phyloP scores from a whole-genome alignment of 2,113 vertebrate genomes.

The Chrysochloris asiatica region DNA sequence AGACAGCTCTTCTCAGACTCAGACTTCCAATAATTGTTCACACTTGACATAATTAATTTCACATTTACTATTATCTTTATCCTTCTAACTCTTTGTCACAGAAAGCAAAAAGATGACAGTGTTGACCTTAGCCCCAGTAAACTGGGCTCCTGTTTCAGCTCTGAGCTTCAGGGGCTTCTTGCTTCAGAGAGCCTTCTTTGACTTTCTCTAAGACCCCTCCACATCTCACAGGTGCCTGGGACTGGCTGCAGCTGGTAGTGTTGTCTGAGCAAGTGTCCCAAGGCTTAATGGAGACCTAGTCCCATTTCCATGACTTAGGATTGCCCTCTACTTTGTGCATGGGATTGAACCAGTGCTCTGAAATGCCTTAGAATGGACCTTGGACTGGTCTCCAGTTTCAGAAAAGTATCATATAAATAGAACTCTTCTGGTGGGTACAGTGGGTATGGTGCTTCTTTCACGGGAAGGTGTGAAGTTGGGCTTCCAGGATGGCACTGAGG shows the following conservation, averaged over 20 bases:
- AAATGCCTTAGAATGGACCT: not conserved
- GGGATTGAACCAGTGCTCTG: accelerated
- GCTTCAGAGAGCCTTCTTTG: not conserved
- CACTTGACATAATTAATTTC: not conserved
- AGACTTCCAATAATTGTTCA: not conserved
- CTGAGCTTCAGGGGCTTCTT: not conserved
- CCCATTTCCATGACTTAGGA: not conserved
- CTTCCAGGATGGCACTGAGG: not conserved
- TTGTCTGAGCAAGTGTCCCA: not conserved
- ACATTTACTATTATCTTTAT: not conserved
- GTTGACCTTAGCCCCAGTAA: not conserved
- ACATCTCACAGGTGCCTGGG: not conserved
- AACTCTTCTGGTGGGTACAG: slow-evolving; percentile 2
- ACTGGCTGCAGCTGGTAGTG: not conserved
- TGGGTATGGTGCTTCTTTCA: not conserved
- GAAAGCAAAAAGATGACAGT: not conserved
- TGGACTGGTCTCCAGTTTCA: not conserved
- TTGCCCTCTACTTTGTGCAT: not conserved
- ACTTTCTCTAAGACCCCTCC: not conserved
- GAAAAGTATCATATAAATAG: not conserved
- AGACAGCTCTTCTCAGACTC: not conserved
- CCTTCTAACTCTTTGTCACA: not conserved
- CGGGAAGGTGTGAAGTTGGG: not conserved
- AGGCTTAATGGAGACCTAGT: not conserved
- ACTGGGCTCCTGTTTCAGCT: not conserved